Conservation (phyloP, 2,888 invertebrate species). For the Atrina japonica region DNA sequence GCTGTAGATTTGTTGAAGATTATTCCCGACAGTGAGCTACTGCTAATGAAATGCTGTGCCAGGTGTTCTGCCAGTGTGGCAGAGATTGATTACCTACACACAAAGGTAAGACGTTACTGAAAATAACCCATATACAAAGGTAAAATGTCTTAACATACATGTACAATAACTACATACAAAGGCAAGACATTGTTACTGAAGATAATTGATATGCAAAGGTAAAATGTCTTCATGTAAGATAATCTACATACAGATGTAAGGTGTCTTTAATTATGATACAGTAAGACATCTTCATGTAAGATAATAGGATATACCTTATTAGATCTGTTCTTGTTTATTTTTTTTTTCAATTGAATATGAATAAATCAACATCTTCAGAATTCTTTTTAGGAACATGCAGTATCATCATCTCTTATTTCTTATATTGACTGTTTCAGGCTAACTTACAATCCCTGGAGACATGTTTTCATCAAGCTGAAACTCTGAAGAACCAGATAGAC, state of each 20-base stretch:
- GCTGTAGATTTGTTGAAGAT: conserved; percentile 76
- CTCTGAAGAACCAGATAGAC: conserved; percentile 51
- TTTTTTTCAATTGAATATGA: too few relatives aligned
- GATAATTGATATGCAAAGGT: not conserved
- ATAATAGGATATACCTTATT: too few relatives aligned
- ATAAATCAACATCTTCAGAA: too few relatives aligned
- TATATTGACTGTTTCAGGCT: conserved; percentile 70
- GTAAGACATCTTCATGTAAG: too few relatives aligned
- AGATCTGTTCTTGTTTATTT: too few relatives aligned
- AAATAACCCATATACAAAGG: not conserved
- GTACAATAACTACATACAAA: not conserved
- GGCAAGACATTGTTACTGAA: not conserved
- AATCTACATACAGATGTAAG: too few relatives aligned
- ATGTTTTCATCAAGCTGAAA: conserved; percentile 73
- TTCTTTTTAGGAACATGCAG: too few relatives aligned
- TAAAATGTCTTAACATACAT: not conserved
- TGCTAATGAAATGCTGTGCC: conserved; percentile 75
- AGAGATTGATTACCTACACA: conserved; percentile 76
- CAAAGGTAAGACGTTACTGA: conserved; percentile 70
- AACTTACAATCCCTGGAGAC: conserved; percentile 74
- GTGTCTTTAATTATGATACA: too few relatives aligned
- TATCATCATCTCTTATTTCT: too few relatives aligned
- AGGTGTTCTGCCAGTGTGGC: conserved; percentile 74
- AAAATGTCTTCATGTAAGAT: too few relatives aligned
- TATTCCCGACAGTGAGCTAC: conserved; percentile 63